Conservation (phyloP, 2,113 vertebrate species). For the Cisticola juncidis region DNA sequence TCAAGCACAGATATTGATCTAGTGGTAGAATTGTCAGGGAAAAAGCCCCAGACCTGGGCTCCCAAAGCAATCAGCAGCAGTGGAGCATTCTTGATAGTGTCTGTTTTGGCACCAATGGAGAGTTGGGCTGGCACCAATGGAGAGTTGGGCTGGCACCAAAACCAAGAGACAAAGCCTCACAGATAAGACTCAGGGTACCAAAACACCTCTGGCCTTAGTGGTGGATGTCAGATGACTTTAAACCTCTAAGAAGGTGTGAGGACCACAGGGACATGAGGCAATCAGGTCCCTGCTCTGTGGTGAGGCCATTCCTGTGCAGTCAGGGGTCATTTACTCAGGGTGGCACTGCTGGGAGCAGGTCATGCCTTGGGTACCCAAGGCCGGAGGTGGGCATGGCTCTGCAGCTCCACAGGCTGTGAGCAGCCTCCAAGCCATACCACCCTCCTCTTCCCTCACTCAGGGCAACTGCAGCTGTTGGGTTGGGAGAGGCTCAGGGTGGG, state of each 20-base stretch:
- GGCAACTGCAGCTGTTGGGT: neutral
- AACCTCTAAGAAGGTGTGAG: neutral
- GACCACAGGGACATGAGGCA: fast-evolving
- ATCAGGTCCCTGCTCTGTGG: neutral
- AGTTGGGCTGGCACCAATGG: neutral
- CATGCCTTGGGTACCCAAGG: neutral
- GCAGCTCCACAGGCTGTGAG: neutral
- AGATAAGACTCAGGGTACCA: neutral
- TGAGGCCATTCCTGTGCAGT: fast-evolving
- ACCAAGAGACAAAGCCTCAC: neutral
- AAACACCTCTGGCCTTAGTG: neutral
- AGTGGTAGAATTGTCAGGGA: neutral
- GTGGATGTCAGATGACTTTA: neutral
- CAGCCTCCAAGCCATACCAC: neutral
- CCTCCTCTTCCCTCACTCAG: neutral
- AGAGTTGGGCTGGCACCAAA: neutral
- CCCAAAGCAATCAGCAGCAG: neutral
- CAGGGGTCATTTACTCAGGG: fast-evolving
- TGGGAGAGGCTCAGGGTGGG: neutral
- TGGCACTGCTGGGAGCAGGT: fast-evolving
- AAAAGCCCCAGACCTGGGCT: neutral
- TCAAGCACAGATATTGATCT: neutral
- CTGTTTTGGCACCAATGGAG: neutral
- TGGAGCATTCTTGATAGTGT: neutral
- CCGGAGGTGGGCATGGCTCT: neutral